phyloP scores from a whole-genome alignment of 2,113 vertebrate species.

The Psephotus haematonotus region DNA sequence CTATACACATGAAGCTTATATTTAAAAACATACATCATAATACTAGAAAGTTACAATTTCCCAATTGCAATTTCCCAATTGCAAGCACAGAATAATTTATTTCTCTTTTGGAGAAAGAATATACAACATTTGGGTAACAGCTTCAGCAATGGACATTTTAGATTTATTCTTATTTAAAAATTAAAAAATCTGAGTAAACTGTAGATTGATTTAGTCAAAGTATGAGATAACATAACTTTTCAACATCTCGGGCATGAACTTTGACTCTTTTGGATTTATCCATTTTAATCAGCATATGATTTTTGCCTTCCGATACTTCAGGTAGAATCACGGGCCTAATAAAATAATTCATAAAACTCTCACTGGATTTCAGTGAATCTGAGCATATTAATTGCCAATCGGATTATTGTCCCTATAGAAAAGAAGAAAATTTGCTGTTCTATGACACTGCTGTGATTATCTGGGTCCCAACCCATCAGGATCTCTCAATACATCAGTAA shows the following conservation, averaged over 20 bases:
- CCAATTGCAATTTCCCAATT: not conserved
- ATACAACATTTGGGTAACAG: not conserved
- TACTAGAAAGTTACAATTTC: not conserved
- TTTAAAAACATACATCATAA: not conserved
- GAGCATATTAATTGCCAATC: not conserved
- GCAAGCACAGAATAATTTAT: not conserved
- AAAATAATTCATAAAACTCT: not conserved
- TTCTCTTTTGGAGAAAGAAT: not conserved
- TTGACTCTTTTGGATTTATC: not conserved
- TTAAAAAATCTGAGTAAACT: not conserved
- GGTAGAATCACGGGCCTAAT: not conserved
- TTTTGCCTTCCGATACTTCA: not conserved
- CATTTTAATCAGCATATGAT: not conserved
- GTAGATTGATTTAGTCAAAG: not conserved
- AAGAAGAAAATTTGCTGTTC: not conserved
- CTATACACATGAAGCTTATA: not conserved
- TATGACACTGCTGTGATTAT: not conserved
- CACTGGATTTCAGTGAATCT: not conserved
- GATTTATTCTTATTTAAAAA: not conserved
- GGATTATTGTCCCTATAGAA: not conserved
- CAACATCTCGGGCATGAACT: not conserved
- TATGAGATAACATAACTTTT: not conserved
- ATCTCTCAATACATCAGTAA: not conserved
- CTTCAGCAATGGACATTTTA: not conserved
- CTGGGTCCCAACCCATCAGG: not conserved